A percentile compares a stretch with the other conserved stretches of the same genome.
These are phyloP conservation scores for Parus major DNA, from an alignment of 2,113 vertebrate species.

Conservation along the genomic window DNA sequence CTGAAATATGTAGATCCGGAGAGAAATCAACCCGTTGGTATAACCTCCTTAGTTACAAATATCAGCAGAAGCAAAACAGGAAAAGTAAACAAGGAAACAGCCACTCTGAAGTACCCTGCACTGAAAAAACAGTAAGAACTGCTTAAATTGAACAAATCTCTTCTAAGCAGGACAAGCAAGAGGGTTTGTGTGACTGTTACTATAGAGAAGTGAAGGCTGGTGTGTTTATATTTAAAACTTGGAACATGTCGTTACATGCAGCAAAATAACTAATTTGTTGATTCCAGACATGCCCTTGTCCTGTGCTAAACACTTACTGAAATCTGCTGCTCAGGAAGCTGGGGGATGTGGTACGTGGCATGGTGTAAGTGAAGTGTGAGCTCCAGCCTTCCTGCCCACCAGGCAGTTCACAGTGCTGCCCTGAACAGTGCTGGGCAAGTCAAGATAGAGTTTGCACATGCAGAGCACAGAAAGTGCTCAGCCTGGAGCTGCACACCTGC, in stretches of 20 bases:
- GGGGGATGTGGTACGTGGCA: background rate
- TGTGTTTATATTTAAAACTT: background rate
- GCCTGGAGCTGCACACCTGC: background rate
- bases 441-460: background rate
- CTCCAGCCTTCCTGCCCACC: background rate
- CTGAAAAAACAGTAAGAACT: conserved; percentile 70
- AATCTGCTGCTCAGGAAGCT: background rate
- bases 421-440: background rate
- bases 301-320: background rate
- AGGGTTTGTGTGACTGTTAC: background rate
- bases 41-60: conserved; percentile 88
- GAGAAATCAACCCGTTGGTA: conserved; percentile 89
- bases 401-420: background rate
- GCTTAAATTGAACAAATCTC: background rate
- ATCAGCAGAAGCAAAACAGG: conserved; percentile 78
- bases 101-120: conserved; percentile 28
- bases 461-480: background rate
- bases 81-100: conserved; percentile 66
- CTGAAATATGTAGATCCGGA: conserved; percentile 83
- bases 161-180: background rate
- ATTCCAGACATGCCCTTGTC: background rate
- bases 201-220: background rate
- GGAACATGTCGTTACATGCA: background rate
- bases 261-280: background rate
- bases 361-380: background rate